Conservation (phyloP, 2,888 invertebrate genomes). For the Gymnosoma rotundatum region DNA sequence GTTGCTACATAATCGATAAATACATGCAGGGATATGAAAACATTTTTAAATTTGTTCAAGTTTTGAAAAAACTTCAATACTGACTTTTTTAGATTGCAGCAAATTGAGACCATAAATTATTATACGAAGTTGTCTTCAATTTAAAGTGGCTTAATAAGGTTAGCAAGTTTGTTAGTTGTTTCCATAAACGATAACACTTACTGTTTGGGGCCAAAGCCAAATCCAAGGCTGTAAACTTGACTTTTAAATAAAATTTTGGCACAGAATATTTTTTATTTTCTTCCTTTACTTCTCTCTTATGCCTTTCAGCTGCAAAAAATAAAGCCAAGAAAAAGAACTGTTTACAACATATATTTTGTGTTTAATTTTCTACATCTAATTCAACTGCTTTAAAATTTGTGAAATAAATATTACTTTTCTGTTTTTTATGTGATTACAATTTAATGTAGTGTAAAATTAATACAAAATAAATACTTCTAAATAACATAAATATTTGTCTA, state of each 20-base stretch:
- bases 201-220: slow-evolving; percentile 42
- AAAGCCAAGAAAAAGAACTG: neutral
- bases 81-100: neutral
- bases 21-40: neutral
- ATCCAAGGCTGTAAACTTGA: slow-evolving; percentile 20
- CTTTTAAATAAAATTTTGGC: slow-evolving; percentile 13
- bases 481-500: slow-evolving; percentile 22
- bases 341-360: neutral
- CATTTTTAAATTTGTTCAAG: neutral
- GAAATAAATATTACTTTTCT: neutral
- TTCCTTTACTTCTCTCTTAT: neutral
- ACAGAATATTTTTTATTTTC: neutral
- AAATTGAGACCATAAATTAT: slow-evolving; percentile 6
- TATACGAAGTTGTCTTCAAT: neutral
- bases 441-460: slow-evolving; percentile 80
- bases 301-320: neutral
- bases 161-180: neutral
- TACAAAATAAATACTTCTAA: slow-evolving; percentile 65
- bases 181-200: too few species aligned
- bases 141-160: neutral
- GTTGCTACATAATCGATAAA: slow-evolving; percentile 17
- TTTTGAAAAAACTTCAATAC: neutral
- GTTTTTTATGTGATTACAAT: slow-evolving; percentile 68
- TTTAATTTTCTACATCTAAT: slow-evolving; percentile 20
- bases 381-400: neutral